Percentiles rank a stretch among this genome's conserved stretches.
These are phyloP conservation scores for Rhabdophis nuchalis DNA, from an alignment of 2,797 vertebrate genomes.

Conservation along the genomic window DNA sequence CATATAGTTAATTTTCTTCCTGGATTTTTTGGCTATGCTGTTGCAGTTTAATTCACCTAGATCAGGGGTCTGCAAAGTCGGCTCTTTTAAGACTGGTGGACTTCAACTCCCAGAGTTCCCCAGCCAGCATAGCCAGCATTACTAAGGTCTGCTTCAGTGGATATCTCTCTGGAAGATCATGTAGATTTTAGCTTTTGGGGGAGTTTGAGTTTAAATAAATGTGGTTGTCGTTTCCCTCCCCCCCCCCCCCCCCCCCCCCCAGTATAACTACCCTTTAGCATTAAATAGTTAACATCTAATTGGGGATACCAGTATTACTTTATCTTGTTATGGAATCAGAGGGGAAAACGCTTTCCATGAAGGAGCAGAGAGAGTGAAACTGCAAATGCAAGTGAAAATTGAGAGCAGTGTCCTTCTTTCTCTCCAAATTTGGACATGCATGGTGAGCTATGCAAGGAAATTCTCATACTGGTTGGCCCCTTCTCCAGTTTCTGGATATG, in stretches of 20 bases:
- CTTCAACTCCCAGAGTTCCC: too few species aligned
- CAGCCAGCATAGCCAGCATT: too few species aligned
- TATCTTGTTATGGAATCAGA: neutral
- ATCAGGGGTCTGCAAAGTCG: too few species aligned
- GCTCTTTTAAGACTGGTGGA: too few species aligned
- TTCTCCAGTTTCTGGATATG: neutral
- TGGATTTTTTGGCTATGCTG: neutral
- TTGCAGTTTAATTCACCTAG: neutral
- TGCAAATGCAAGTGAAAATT: neutral
- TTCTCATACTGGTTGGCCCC: neutral
- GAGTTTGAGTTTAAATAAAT: neutral
- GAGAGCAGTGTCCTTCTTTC: neutral
- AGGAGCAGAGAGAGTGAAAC: neutral
- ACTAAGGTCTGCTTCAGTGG: neutral
- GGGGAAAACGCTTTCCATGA: neutral
- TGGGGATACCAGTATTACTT: constrained; percentile 1
- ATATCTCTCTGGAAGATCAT: neutral
- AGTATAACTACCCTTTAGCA: constrained; percentile 30
- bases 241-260: too few species aligned
- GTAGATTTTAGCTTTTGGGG: neutral
- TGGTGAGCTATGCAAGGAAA: neutral
- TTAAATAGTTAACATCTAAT: neutral
- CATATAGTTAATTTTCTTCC: neutral
- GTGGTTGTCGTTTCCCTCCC: neutral
- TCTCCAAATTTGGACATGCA: neutral